phyloP scores from a whole-genome alignment of 1,140 invertebrate genomes.

The Halesus radiatus region DNA sequence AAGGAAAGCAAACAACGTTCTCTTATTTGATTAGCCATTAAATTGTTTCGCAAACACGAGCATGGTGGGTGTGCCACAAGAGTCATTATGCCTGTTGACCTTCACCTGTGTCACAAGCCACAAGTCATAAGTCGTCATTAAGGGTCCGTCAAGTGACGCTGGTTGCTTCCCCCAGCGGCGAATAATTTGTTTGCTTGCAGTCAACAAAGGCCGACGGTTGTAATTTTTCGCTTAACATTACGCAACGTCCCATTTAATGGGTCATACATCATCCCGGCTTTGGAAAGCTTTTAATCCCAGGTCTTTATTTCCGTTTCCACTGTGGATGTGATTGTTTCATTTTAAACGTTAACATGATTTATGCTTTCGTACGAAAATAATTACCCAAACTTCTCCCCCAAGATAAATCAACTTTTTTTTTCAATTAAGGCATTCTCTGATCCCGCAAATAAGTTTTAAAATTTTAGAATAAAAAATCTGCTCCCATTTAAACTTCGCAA shows the following conservation, averaged over 20 bases:
- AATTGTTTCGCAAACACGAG: too few species aligned
- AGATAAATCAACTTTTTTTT: slow-evolving; percentile 14
- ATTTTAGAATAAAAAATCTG: too few species aligned
- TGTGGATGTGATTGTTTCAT: slow-evolving; percentile 30
- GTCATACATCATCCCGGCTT: slow-evolving; percentile 21
- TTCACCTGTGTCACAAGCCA: slow-evolving; percentile 8
- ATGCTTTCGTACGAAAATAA: neutral
- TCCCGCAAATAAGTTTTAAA: too few species aligned
- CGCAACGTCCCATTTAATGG: slow-evolving; percentile 15
- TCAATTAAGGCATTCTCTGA: neutral
- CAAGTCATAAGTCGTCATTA: neutral
- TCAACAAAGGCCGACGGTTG: slow-evolving; percentile 11
- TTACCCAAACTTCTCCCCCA: neutral
- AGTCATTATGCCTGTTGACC: neutral
- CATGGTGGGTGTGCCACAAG: too few species aligned
- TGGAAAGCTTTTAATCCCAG: slow-evolving; percentile 19
- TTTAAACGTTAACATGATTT: slow-evolving; percentile 31
- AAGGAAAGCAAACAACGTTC: too few species aligned
- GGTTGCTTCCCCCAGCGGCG: neutral
- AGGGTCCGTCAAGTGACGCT: slow-evolving; percentile 6
- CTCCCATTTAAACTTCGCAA: too few species aligned
- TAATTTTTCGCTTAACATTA: slow-evolving; percentile 30
- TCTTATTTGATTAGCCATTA: too few species aligned
- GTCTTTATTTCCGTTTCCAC: slow-evolving; percentile 24
- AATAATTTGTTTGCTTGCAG: neutral